Evolutionary conservation across 2,888 invertebrate species (phyloP).

Genomic region (Leptopilina myrica): DNA sequence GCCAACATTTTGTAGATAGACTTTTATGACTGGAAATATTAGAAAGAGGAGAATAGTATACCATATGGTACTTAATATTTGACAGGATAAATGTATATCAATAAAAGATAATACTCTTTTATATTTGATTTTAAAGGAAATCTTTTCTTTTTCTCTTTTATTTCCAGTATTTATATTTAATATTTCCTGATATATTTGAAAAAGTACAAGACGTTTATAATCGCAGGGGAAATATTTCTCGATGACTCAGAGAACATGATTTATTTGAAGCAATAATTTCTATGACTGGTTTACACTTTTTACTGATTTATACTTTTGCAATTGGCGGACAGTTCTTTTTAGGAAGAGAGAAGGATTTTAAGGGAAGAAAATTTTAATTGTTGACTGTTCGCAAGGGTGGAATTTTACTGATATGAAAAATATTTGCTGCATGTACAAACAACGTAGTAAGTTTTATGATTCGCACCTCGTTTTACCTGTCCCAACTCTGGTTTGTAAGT

Average conservation of each 20-base stretch:
- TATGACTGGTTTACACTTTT: no score
- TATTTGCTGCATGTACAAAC: neutral
- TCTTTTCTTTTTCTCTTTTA: neutral
- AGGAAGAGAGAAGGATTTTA: no score
- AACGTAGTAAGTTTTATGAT: conserved; percentile 47
- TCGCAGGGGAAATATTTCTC: no score
- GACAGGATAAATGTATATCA: conserved; percentile 6
- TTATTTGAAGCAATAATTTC: no score
- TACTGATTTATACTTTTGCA: no score
- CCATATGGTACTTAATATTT: conserved; percentile 27
- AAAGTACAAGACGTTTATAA: no score
- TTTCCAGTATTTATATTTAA: no score
- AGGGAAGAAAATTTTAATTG: no score
- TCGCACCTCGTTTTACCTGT: conserved; percentile 54
- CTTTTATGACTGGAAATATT: conserved; percentile 9
- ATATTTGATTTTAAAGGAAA: conserved; percentile 1
- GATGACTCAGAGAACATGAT: no score
- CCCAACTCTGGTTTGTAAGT: conserved; percentile 51
- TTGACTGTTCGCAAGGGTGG: no score
- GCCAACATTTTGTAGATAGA: conserved; percentile 30
- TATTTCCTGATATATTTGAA: no score
- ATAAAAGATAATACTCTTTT: neutral
- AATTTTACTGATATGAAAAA: neutral
- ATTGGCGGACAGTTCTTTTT: no score
- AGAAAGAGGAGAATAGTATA: neutral